Evolutionary conservation across 2,113 vertebrate genomes (phyloP), one percentile per base, ranked within the genome.

Genomic region (Thermophis baileyi): DNA sequence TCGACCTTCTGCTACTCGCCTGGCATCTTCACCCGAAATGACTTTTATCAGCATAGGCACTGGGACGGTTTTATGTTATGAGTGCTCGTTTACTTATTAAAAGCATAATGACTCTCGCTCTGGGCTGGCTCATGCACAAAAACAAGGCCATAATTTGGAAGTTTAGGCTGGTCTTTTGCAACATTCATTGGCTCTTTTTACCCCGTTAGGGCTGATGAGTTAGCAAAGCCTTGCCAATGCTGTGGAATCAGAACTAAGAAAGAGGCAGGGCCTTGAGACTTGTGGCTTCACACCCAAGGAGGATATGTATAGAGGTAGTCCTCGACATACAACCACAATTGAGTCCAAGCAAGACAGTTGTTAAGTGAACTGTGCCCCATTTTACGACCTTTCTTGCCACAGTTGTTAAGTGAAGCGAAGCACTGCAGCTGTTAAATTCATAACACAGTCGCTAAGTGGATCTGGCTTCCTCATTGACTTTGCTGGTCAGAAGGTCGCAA

Each of bases 21-120:
- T 89, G 86, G 24, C 86, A 49, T 74, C 90, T 95, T 25, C 35
- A 92, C 47, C 69, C 0, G 0, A 91, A 96, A 88, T 40, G 87
- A 22, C 0, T 91, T 47, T 91, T 35, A 57, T 55, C 30, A 90
- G 47, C 1, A 22, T 47, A 51, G 55, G 55, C 55, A 53, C 90
- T 87, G 90, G 88, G 57, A 20, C 49, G 93, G 89, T 81, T 0
- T 0, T 44, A 44, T 85, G 20, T 0, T 0, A 74, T 85, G 88
- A 89, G 49, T 25, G 54, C 85, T 2, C 0, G 40, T 55, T 88
- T 81, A 47, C 85, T 90, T 57, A 30, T 57, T 93, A 81, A 91
- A 85, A 74, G 50, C 57, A 44, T 74, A 89, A 90, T 54, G 85
- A 49, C 20, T n/a, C 47, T 69, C 27, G 8, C 60, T 88, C 54